phyloP scores from a whole-genome alignment of 2,888 invertebrate genomes.

The Ditula angustiorana region DNA sequence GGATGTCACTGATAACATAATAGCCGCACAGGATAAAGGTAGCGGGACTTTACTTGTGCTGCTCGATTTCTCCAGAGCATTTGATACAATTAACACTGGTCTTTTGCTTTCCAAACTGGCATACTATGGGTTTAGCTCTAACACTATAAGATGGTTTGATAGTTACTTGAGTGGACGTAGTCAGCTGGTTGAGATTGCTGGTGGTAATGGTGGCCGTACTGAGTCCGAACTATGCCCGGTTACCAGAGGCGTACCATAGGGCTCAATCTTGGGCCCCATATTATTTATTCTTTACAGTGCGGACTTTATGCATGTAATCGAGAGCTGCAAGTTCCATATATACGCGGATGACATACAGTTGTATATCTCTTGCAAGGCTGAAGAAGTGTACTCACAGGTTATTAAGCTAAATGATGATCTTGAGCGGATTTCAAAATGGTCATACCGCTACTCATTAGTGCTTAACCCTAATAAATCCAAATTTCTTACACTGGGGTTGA shows the following conservation, averaged over 20 bases:
- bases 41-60: constrained; percentile 37
- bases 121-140: constrained; percentile 39
- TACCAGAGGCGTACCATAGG: constrained; percentile 36
- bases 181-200: constrained; percentile 34
- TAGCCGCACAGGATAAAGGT: constrained; percentile 39
- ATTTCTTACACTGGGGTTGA: constrained; percentile 26
- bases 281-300: constrained; percentile 31
- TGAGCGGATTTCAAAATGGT: neutral
- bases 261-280: constrained; percentile 37
- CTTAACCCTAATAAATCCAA: constrained; percentile 39
- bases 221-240: neutral
- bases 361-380: neutral
- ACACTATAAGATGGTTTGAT: constrained; percentile 39
- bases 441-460: neutral
- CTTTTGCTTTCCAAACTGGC: constrained; percentile 39
- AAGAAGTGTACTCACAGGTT: neutral
- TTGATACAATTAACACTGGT: constrained; percentile 36
- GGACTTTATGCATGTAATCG: constrained; percentile 22
- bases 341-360: neutral
- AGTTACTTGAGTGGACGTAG: constrained; percentile 35
- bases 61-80: constrained; percentile 44
- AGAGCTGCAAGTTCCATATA: neutral
- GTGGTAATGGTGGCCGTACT: neutral
- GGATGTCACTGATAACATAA: constrained; percentile 40
- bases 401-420: neutral